These are phyloP conservation scores for Merops nubicus DNA, from an alignment of 2,113 vertebrate species.

Conservation along the genomic window DNA sequence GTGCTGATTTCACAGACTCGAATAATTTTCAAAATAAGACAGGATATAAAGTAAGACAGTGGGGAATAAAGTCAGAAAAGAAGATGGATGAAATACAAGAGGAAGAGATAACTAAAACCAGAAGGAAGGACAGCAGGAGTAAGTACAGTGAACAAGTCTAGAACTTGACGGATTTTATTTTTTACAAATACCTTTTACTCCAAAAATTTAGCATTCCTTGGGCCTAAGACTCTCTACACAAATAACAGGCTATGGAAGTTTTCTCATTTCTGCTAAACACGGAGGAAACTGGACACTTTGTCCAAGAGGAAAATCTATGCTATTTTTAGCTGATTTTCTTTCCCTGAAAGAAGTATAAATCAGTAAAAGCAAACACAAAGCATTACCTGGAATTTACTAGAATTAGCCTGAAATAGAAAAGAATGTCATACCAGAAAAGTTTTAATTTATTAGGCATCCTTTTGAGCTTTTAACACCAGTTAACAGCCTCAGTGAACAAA, in stretches of 20 bases:
- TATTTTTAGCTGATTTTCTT: constrained; percentile 10
- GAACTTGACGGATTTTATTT: background rate
- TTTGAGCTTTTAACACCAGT: background rate
- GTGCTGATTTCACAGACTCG: background rate
- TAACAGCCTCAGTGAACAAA: background rate
- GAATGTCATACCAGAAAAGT: background rate
- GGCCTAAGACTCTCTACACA: background rate
- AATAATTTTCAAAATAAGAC: background rate
- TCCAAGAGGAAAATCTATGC: background rate
- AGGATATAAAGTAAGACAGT: background rate
- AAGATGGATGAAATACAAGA: background rate
- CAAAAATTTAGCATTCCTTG: background rate
- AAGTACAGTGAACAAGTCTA: background rate
- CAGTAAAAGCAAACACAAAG: constrained; percentile 16
- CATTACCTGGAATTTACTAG: background rate
- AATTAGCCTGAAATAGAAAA: background rate
- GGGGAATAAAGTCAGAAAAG: background rate
- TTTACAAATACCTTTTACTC: background rate
- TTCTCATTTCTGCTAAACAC: background rate
- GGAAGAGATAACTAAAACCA: background rate
- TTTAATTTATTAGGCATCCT: background rate
- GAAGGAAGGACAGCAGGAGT: background rate
- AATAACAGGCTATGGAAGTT: background rate
- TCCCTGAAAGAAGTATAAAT: constrained; percentile 2
- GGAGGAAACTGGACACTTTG: constrained; percentile 10